phyloP scores from a whole-genome alignment of 2,113 vertebrate species.

The Xyliphius kryptos region DNA sequence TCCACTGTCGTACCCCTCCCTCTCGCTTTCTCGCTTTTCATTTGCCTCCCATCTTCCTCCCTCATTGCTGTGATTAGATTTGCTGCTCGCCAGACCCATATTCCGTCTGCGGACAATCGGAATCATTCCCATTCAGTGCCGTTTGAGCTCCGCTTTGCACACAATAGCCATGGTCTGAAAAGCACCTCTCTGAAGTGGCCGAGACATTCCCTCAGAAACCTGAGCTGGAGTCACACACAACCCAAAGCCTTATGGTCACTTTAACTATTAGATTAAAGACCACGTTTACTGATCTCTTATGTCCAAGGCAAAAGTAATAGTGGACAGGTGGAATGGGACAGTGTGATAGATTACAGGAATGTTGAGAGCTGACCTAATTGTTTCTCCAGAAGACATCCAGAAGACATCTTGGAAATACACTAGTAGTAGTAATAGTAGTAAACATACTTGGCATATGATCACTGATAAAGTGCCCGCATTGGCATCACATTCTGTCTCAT shows the following conservation, averaged over 20 bases:
- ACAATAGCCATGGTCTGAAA: conserved; percentile 50
- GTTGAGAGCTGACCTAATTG: background rate
- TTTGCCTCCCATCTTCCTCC: conserved; percentile 23
- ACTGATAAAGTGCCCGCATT: too few relatives aligned
- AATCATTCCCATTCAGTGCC: conserved; percentile 62
- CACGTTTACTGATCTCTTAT: conserved; percentile 34
- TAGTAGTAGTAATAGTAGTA: too few relatives aligned
- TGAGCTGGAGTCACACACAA: too few relatives aligned
- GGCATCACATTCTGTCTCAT: too few relatives aligned
- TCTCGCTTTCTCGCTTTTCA: conserved; percentile 18
- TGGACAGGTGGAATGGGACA: conserved; percentile 21
- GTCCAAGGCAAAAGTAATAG: conserved; percentile 32
- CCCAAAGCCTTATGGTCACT: conserved; percentile 7
- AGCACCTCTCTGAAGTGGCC: background rate
- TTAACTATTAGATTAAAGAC: conserved; percentile 55
- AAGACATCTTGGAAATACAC: too few relatives aligned
- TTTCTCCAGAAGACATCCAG: background rate
- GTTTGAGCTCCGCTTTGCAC: conserved; percentile 48
- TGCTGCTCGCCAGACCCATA: conserved; percentile 38
- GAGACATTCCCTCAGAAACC: too few relatives aligned
- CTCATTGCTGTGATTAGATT: conserved; percentile 55
- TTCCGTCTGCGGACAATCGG: conserved; percentile 63
- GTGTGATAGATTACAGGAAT: conserved; percentile 27
- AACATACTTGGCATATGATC: too few relatives aligned
- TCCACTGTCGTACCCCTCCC: too few relatives aligned